Percentiles rank a stretch among this genome's conserved stretches.
Conservation (phyloP, 2,888 invertebrate genomes). For the Caenorhabditis japonica region DNA sequence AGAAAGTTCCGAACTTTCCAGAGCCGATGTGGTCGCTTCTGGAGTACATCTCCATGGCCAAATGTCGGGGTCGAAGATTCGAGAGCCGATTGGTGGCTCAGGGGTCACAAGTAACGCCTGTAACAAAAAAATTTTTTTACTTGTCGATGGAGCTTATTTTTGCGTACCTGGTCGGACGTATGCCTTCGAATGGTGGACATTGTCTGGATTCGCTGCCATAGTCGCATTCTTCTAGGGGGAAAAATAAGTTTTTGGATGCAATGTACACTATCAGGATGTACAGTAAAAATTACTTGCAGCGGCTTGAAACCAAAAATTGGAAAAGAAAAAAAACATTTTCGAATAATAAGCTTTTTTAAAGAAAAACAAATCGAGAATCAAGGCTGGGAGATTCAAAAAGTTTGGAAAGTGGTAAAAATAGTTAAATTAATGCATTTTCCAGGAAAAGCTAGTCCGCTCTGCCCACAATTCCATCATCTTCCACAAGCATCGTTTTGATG, state of each 20-base stretch:
- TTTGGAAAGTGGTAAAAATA: background rate
- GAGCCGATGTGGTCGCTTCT: slow-evolving; percentile 9
- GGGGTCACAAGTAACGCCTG: background rate
- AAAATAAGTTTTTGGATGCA: background rate
- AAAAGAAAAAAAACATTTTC: background rate
- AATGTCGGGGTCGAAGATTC: slow-evolving; percentile 23
- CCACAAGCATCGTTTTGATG: background rate
- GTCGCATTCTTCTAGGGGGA: slow-evolving; percentile 13
- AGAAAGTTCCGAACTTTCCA: no score
- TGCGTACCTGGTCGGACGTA: no score
- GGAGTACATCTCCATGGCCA: slow-evolving; percentile 4
- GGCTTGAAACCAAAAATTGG: background rate
- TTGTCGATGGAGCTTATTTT: no score
- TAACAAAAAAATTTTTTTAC: no score
- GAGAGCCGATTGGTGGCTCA: no score
- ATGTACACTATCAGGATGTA: no score
- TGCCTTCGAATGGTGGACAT: background rate
- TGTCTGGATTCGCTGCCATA: background rate
- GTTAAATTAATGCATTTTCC: background rate
- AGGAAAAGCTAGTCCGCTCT: background rate
- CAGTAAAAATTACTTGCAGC: no score
- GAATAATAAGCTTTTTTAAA: background rate
- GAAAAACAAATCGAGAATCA: background rate
- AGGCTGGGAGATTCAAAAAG: background rate
- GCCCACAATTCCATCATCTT: slow-evolving; percentile 33